Percentiles rank a stretch among this genome's conserved stretches.
These are phyloP conservation scores for Paguma larvata DNA, from an alignment of 2,797 vertebrate species.

Conservation along the genomic window DNA sequence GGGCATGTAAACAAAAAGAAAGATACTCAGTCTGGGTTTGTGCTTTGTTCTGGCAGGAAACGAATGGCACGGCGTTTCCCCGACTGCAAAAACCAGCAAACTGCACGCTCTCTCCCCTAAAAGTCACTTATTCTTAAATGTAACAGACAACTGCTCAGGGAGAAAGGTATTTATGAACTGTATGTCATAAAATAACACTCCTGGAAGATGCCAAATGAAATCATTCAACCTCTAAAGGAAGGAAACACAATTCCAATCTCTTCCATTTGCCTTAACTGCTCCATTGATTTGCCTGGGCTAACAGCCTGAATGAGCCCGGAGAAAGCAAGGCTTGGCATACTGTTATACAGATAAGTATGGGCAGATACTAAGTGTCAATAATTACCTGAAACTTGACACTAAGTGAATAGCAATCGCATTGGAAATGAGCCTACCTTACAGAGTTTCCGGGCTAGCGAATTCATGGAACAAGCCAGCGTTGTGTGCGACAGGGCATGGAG, in stretches of 20 bases:
- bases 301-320: background rate
- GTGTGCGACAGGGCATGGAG: rapidly evolving
- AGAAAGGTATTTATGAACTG: background rate
- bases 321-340: no score
- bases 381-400: background rate
- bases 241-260: background rate
- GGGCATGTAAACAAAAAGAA: background rate
- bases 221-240: background rate
- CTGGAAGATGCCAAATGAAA: background rate
- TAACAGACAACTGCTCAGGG: constrained; percentile 19
- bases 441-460: background rate
- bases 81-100: background rate
- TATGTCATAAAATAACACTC: background rate
- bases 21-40: background rate
- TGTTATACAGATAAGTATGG: rapidly evolving
- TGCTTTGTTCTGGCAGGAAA: background rate
- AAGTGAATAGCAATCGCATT: background rate
- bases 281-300: background rate
- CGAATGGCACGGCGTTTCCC: background rate
- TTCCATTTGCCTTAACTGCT: background rate
- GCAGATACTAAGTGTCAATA: background rate
- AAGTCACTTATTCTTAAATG: background rate
- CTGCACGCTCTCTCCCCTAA: background rate
- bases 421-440: background rate
- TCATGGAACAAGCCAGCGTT: background rate